Evolutionary conservation across 2,888 invertebrate species (phyloP).

Genomic region (Syrista parreyssii): DNA sequence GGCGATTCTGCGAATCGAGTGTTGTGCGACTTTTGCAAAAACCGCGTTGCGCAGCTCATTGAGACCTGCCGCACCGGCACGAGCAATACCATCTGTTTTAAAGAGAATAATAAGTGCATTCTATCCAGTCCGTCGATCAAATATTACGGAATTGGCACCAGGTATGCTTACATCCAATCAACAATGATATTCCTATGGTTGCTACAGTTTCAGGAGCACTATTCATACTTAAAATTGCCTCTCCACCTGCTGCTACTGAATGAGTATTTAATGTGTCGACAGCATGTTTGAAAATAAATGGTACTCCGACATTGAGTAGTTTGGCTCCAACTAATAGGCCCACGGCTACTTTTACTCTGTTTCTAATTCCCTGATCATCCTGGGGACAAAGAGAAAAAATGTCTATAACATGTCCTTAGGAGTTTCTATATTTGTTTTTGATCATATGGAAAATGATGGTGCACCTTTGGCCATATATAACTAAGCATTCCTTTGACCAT

Average conservation of each 20-base stretch:
- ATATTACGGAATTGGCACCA: constrained; percentile 32
- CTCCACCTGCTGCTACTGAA: constrained; percentile 66
- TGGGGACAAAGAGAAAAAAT: constrained; percentile 51
- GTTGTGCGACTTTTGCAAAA: constrained; percentile 97
- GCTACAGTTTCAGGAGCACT: constrained; percentile 84
- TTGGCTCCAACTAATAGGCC: constrained; percentile 85
- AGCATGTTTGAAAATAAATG: constrained; percentile 94
- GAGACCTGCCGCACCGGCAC: constrained; percentile 90
- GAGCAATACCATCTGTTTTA: constrained; percentile 88
- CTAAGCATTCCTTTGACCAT: constrained; percentile 90
- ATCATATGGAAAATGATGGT: background rate
- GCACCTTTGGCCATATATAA: constrained; percentile 95
- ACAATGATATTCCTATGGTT: constrained; percentile 81
- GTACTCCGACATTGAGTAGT: constrained; percentile 90
- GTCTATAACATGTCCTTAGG: background rate
- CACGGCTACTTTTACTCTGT: constrained; percentile 86
- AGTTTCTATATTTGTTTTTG: background rate
- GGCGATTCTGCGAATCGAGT: constrained; percentile 94
- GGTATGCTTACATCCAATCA: constrained; percentile 84
- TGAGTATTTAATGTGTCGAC: constrained; percentile 86
- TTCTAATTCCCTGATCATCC: constrained; percentile 80
- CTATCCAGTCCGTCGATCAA: constrained; percentile 16
- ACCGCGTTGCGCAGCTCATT: constrained; percentile 98
- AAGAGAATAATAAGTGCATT: constrained; percentile 11
- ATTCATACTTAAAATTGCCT: constrained; percentile 77